phyloP scores from a whole-genome alignment of 2,797 vertebrate genomes.

The Masticophis lateralis region DNA sequence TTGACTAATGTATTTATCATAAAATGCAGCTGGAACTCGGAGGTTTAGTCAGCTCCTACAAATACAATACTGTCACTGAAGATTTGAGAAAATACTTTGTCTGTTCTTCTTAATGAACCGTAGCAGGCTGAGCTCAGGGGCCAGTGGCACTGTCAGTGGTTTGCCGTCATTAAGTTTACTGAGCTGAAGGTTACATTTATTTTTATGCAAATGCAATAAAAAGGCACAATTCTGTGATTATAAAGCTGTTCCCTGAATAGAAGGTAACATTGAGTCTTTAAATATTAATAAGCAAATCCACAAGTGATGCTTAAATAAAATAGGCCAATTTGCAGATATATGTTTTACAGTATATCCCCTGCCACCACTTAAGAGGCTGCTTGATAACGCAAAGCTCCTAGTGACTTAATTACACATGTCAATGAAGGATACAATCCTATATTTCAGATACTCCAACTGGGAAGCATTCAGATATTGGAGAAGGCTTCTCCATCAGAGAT shows the following conservation, averaged over 20 bases:
- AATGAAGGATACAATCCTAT: neutral
- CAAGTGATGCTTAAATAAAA: neutral
- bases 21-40: slow-evolving; percentile 29
- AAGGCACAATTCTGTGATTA: slow-evolving; percentile 6
- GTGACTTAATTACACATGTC: neutral
- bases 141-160: neutral
- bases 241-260: neutral
- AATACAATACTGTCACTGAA: slow-evolving; percentile 36
- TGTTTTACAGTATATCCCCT: neutral
- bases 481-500: neutral
- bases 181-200: slow-evolving; percentile 24
- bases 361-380: neutral
- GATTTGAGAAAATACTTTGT: slow-evolving; percentile 14
- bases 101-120: slow-evolving; percentile 33
- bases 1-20: slow-evolving; percentile 31
- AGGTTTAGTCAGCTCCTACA: slow-evolving; percentile 12
- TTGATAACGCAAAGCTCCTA: neutral
- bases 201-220: slow-evolving; percentile 16
- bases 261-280: slow-evolving; percentile 28
- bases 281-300: slow-evolving; percentile 13
- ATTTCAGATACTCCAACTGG: neutral
- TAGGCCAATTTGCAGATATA: neutral
- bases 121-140: neutral
- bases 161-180: slow-evolving; percentile 15
- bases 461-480: neutral